Percentiles rank a stretch among this genome's conserved stretches.
phyloP scores from a whole-genome alignment of 2,113 vertebrate genomes.

The Holacanthus passer region DNA sequence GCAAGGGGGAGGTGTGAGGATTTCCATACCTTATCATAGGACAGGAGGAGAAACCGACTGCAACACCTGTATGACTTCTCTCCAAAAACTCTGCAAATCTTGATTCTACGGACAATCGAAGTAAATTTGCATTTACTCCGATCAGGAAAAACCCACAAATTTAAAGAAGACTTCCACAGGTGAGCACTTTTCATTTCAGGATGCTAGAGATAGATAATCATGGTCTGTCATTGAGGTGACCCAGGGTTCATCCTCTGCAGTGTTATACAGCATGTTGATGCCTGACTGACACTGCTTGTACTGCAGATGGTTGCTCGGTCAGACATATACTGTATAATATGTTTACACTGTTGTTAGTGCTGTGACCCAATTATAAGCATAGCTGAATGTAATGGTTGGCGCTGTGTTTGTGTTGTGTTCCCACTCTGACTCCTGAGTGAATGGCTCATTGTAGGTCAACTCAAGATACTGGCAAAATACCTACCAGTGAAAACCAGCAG shows the following conservation, averaged over 20 bases:
- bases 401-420: conserved; percentile 13
- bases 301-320: conserved; percentile 9
- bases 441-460: conserved; percentile 37
- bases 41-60: conserved; percentile 31
- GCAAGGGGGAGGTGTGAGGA: conserved; percentile 30
- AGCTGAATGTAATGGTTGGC: conserved; percentile 19
- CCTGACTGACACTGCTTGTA: background rate
- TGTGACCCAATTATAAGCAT: conserved; percentile 43
- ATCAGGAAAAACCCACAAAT: conserved; percentile 1
- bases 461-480: conserved; percentile 29
- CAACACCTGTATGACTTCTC: conserved; percentile 22
- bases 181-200: conserved; percentile 49
- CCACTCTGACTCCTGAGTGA: conserved; percentile 13
- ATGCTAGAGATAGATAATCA: conserved; percentile 1
- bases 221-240: too few relatives aligned
- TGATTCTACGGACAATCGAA: conserved; percentile 8
- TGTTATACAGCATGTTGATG: background rate
- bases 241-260: background rate
- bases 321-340: background rate
- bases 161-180: conserved; percentile 57
- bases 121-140: conserved; percentile 2
- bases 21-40: conserved; percentile 23
- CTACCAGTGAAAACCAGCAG: conserved; percentile 15
- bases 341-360: background rate
- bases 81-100: background rate